Base-by-base conservation (phyloP, 2,797 vertebrate genomes). In the Melanotaenia trifasciata region DNA sequence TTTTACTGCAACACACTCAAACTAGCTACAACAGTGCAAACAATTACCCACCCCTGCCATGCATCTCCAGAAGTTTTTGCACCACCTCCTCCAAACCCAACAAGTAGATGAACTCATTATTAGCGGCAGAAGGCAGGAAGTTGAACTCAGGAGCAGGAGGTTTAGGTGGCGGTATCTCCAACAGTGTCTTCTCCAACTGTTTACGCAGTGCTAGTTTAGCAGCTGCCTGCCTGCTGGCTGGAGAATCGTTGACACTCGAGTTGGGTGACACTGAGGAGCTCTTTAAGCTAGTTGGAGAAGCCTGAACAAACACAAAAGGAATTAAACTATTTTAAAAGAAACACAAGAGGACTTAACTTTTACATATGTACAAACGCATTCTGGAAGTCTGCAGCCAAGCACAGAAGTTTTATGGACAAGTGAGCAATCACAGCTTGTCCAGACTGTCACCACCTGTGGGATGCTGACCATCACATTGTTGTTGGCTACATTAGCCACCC, bases 101-200 rank as follows among this genome's bases (percentile, higher is more conserved):
- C 86, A 99, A 87, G 93, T 99, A 99, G 88, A 99, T 99, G 78
- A 99, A 99, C 89, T 99, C 98, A 5, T 99, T 99, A 79, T 99
- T 99, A 76, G 98, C 98, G 0, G 98, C 98, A 0, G 98, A 99
- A 0, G 98, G 98, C 84, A 99, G 91, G 87, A 99, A 99, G 86
- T 96, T 98, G 90, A 99, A 96, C 86, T 99, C 97, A 0, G 98
- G 97, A 0, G 97, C 96, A 0, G 98, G 96, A 0, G 98, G 97
- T 76, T 99, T 98, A 26, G 98, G 98, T 0, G 98, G 97, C 16
- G 98, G 97, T 70, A 99, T 99, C 90, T 99, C 98, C 74, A 99
- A 80, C 71, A 99, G 92, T 0, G 98, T 99, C 88, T 99, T 99
- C 91, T 99, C 98, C 92, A 99, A 85, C 92, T 99, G 98, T 81